Conservation (phyloP, 2,888 invertebrate genomes). For the Acanthosepion lycidas region DNA sequence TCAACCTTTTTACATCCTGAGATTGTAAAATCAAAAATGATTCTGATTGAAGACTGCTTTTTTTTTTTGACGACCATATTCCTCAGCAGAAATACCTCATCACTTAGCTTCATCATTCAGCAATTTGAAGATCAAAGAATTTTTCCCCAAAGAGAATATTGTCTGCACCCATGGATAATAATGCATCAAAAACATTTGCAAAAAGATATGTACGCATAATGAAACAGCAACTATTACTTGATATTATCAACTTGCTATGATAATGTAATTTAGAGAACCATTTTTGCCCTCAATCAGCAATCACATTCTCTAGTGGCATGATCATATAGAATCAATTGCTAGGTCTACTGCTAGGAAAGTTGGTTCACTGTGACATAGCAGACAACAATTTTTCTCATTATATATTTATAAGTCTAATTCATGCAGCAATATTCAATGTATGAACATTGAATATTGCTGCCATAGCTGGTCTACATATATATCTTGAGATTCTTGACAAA, state of each 20-base stretch:
- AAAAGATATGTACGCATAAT: background rate
- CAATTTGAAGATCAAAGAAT: constrained; percentile 2
- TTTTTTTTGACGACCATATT: background rate
- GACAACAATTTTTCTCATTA: no score
- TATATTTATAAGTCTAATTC: no score
- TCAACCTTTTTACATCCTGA: background rate
- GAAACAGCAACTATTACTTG: background rate
- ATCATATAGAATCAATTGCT: no score
- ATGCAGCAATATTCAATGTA: no score
- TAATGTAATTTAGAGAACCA: background rate
- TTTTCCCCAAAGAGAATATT: background rate
- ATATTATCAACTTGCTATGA: background rate
- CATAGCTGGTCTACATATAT: no score
- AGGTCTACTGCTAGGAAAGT: no score
- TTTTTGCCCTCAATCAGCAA: no score
- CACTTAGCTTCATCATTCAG: background rate
- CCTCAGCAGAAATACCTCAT: background rate
- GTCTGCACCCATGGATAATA: background rate
- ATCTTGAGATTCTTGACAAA: no score
- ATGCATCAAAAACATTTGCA: background rate
- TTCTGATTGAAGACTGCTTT: background rate
- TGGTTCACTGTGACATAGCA: no score
- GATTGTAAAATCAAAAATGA: background rate
- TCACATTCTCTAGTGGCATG: no score
- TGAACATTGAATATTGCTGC: no score